Percentiles rank a stretch among this genome's conserved stretches.
Evolutionary conservation across 37 sponge, comb jelly and placozoan species (phyloP).

Genomic region (Hormiphora californensis): DNA sequence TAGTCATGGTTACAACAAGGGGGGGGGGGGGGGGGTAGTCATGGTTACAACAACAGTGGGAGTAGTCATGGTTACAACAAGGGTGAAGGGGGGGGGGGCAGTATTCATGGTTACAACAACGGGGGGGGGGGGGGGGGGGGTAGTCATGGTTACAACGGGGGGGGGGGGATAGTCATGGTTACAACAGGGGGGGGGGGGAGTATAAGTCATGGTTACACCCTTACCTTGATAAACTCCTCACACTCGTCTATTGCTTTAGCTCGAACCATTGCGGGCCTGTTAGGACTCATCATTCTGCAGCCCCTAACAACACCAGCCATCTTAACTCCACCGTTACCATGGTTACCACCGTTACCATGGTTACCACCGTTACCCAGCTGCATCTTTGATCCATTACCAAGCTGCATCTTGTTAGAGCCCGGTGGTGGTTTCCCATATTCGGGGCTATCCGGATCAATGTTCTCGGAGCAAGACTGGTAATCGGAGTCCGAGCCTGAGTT

Average conservation of each 20-base stretch:
- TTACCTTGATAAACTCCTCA: slow-evolving; percentile 8
- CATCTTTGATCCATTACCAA: background rate
- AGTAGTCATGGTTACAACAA: too few species aligned
- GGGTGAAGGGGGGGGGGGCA: too few species aligned
- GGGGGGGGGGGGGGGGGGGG: too few species aligned
- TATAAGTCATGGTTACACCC: too few species aligned
- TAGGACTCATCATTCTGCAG: background rate
- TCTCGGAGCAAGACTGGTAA: slow-evolving; percentile 41
- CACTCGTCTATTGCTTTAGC: background rate
- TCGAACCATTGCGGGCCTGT: slow-evolving; percentile 5
- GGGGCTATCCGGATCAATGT: slow-evolving; percentile 1
- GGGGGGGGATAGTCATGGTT: too few species aligned
- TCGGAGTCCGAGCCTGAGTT: slow-evolving; percentile 12
- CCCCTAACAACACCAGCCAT: background rate
- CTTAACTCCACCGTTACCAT: background rate
- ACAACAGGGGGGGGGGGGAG: too few species aligned
- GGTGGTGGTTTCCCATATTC: background rate
- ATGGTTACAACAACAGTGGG: too few species aligned
- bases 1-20: too few species aligned
- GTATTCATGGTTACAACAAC: too few species aligned
- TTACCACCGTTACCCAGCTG: background rate
- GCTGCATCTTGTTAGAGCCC: background rate
- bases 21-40: too few species aligned
- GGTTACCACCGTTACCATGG: background rate
- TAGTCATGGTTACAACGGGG: too few species aligned